Evolutionary conservation across 1,140 invertebrate species (phyloP).

Genomic region (Drosophila tropicalis): DNA sequence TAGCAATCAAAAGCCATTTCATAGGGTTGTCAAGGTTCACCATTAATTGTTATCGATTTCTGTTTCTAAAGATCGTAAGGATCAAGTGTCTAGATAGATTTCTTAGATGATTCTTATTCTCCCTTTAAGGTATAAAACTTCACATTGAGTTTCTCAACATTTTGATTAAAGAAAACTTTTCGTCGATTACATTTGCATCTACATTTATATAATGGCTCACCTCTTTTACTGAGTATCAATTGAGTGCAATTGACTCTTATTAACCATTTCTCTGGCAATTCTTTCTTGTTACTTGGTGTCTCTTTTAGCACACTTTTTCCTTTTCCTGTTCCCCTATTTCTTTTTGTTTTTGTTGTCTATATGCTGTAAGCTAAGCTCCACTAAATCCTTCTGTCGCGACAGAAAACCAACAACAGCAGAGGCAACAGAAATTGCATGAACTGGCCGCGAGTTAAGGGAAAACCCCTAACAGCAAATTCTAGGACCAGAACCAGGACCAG

Average conservation of each 20-base stretch:
- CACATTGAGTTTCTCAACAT: too few species aligned
- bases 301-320: neutral
- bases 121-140: too few species aligned
- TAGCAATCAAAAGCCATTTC: too few species aligned
- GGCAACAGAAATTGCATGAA: constrained; percentile 36
- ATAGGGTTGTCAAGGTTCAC: too few species aligned
- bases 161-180: too few species aligned
- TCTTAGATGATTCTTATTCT: too few species aligned
- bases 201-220: too few species aligned
- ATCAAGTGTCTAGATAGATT: too few species aligned
- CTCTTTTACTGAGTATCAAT: constrained; percentile 5
- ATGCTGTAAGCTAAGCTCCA: constrained; percentile 59
- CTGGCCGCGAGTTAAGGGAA: constrained; percentile 6
- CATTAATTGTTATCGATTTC: too few species aligned
- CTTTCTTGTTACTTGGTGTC: constrained; percentile 6
- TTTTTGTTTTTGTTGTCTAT: constrained; percentile 37
- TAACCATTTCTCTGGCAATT: constrained; percentile 1
- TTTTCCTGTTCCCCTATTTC: neutral
- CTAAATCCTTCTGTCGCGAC: constrained; percentile 71
- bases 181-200: neutral
- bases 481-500: constrained; percentile 30
- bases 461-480: neutral
- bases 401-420: constrained; percentile 41
- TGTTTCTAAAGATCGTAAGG: too few species aligned
- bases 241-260: constrained; percentile 1